A percentile compares a stretch with the other conserved stretches of the same genome.
These are phyloP conservation scores for Forbesichthys agassizii DNA, from an alignment of 2,113 vertebrate genomes.

Conservation along the genomic window DNA sequence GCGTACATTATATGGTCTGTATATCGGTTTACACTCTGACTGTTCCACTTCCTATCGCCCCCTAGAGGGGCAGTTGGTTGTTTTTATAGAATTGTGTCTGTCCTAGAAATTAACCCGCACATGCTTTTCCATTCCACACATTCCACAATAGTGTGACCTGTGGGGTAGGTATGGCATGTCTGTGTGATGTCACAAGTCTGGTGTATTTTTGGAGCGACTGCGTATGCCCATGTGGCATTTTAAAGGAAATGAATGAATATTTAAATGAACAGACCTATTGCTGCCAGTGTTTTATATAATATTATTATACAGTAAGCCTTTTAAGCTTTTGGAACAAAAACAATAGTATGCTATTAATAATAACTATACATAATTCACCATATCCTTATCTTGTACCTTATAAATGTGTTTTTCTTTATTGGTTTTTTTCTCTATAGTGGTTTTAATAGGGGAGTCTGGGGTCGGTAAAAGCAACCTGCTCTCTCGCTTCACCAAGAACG, in stretches of 20 bases:
- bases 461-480: conserved; percentile 81
- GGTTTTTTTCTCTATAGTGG: conserved; percentile 73
- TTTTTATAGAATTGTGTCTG: not conserved
- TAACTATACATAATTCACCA: too few relatives aligned
- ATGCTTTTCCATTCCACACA: conserved; percentile 32
- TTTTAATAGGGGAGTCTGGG: conserved; percentile 86
- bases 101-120: not conserved
- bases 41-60: not conserved
- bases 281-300: not conserved
- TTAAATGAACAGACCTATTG: not conserved
- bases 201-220: conserved; percentile 15
- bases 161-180: conserved; percentile 15
- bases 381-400: not conserved
- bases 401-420: not conserved
- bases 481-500: conserved; percentile 91
- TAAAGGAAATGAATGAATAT: not conserved
- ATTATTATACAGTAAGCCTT: not conserved
- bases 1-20: not conserved
- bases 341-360: too few relatives aligned
- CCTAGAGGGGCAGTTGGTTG: not conserved
- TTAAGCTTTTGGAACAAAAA: not conserved
- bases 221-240: conserved; percentile 5
- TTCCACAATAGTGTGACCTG: conserved; percentile 30
- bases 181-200: conserved; percentile 32
- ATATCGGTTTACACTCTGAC: not conserved